Evolutionary conservation across 2,797 vertebrate species (phyloP).

Genomic region (Cuniculus paca): DNA sequence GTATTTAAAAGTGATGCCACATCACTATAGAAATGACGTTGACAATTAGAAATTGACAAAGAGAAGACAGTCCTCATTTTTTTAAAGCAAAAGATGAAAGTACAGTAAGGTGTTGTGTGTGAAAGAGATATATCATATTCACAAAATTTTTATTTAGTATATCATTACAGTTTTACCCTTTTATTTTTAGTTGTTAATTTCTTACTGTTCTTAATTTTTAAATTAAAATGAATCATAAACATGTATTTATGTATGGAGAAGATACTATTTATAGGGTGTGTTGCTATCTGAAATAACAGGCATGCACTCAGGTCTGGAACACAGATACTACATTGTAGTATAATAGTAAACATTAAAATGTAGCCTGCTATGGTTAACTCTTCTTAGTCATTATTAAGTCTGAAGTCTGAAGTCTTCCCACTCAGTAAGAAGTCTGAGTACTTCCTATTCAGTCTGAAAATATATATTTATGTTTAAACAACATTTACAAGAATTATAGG

Average conservation of each 20-base stretch:
- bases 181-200: neutral
- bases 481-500: neutral
- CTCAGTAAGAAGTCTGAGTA: too few species aligned
- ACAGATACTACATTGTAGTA: neutral
- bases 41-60: neutral
- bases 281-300: neutral
- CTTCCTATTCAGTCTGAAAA: neutral
- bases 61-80: neutral
- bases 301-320: neutral
- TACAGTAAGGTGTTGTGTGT: neutral
- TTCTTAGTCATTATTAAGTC: neutral
- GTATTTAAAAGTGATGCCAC: neutral
- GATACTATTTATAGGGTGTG: neutral
- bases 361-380: neutral
- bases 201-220: neutral
- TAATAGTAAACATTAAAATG: neutral
- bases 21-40: neutral
- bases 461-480: neutral
- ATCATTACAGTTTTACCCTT: neutral
- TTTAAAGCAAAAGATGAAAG: neutral
- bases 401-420: too few species aligned
- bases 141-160: neutral
- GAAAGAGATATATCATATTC: neutral
- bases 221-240: neutral
- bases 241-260: neutral